Base-by-base conservation (phyloP, 2,888 invertebrate species). In the Stenodera caucasica region DNA sequence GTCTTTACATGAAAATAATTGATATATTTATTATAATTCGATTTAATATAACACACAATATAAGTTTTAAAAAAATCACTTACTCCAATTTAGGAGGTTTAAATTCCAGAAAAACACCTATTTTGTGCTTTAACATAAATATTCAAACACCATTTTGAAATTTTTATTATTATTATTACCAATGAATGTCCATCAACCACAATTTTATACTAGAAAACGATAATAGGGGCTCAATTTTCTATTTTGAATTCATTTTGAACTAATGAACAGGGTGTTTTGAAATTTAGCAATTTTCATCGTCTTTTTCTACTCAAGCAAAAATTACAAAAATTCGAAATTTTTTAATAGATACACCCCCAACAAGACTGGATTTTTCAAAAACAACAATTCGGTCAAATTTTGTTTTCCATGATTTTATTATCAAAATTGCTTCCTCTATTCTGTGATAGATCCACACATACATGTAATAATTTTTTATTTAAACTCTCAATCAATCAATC, bases 111-210 rank as follows among this genome's bases (percentile, higher is more conserved):
- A 23, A 21, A 45, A 45, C 45, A 45, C 45, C 21, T 6, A 45
- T 45, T 45, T 45, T 45, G 45, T 45, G 45, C 45, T 45, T 45
- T 45, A 45, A 23, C 12, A 37, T 3, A 37, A 37, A 37, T 15
- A 37, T 23, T 45, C 21, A 45, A 45, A 45, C 45, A 45, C 45
- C 45, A 45, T 45, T 45, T 40, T 45, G 11, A n/a, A 45, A 45
- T 23, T 4, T 21, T 45, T 45, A 8, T 32, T 5, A 12, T 37
- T 14, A 37, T 15, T 37, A 7, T 21, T 26, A 5, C 3, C 3
- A 26, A 26, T 26, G 26, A 26, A 26, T 26, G 26, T 26, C 26
- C 26, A 26, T n/a, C n/a, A n/a, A 26, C 26, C 26, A 26, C 26
- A 26, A 3, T 30, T 30, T 30, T 30, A 30, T 30, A 9, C 3